phyloP scores from a whole-genome alignment of 2,797 vertebrate genomes.

The Crocodylus rhombifer region DNA sequence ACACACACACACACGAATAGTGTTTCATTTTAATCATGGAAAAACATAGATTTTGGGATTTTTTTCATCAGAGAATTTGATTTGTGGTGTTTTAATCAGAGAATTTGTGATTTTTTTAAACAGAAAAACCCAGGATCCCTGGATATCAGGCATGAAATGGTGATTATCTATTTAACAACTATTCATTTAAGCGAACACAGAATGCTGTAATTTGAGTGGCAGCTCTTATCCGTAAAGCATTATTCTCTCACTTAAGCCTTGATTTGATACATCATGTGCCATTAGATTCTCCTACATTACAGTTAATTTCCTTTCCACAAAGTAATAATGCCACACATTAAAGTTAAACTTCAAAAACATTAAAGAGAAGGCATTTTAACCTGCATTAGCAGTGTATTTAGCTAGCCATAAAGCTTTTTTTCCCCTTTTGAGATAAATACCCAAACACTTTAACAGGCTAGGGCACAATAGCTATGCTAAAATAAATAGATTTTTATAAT shows the following conservation, averaged over 20 bases:
- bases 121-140: too few species aligned
- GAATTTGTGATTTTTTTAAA: too few species aligned
- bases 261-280: constrained; percentile 45
- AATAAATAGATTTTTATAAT: constrained; percentile 50
- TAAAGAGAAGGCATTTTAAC: constrained; percentile 53
- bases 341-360: constrained; percentile 60
- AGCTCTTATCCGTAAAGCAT: constrained; percentile 44
- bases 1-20: too few species aligned
- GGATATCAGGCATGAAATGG: background rate
- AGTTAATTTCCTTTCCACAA: constrained; percentile 57
- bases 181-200: constrained; percentile 58
- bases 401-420: constrained; percentile 59
- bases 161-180: constrained; percentile 52
- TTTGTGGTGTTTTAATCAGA: too few species aligned
- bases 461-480: constrained; percentile 34
- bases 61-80: too few species aligned
- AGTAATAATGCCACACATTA: constrained; percentile 60
- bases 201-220: constrained; percentile 40
- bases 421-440: constrained; percentile 57
- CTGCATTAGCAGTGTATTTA: constrained; percentile 48
- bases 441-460: constrained; percentile 32
- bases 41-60: too few species aligned
- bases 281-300: constrained; percentile 44
- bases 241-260: constrained; percentile 59
- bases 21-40: too few species aligned